Base-by-base conservation (phyloP, 2,797 vertebrate species). In the Chloroceryle amazona region DNA sequence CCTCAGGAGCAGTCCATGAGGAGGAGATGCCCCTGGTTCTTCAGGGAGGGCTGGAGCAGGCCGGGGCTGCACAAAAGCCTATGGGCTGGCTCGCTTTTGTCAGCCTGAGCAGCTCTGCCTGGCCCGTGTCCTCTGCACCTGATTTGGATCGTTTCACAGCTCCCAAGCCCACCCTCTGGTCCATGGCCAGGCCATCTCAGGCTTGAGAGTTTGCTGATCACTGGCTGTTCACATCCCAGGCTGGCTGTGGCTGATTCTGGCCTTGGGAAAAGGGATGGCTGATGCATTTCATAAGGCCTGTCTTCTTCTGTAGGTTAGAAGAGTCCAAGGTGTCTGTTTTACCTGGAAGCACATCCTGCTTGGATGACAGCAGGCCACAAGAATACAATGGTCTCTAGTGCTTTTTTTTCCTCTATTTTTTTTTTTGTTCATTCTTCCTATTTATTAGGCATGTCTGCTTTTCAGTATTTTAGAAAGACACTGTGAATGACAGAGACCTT, bases 131-230 rank as follows among this genome's bases (percentile, higher is more conserved):
- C 47, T 29, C 21, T 66, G 61, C 31, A 5, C 44, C 41, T 4
- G 3, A 4, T 1, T 21, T 1, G 2, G 49, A 4, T 37, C 33
- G 6, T 20, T 19, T 31, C 4, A 0, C n/a, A 54, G 75, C 46
- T 68, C 75, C 54, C 15, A 1, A 18, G 41, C 5, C 57, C 41
- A 39, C 33, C 1, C 19, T 51, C 19, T 51, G 63, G 9, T 8
- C 14, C 31, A 60, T 76, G 68, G 3, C 60, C 37, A 60, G 10
- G 10, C 26, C 51, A 42, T 7, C 51, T 58, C 22, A 15, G 42
- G 18, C 11, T 1, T 2, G 18, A 47, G 57, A 4, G 28, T 10
- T 81, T 84, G 76, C 70, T 74, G 57, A 2, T 46, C 41, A 20
- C 35, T 60, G 51, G 49, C 37, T 70, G 31, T 1, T 49, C 25